Percentiles rank a stretch among this genome's conserved stretches.
Conservation (phyloP, 1,140 invertebrate species). For the Antheraea pernyi region DNA sequence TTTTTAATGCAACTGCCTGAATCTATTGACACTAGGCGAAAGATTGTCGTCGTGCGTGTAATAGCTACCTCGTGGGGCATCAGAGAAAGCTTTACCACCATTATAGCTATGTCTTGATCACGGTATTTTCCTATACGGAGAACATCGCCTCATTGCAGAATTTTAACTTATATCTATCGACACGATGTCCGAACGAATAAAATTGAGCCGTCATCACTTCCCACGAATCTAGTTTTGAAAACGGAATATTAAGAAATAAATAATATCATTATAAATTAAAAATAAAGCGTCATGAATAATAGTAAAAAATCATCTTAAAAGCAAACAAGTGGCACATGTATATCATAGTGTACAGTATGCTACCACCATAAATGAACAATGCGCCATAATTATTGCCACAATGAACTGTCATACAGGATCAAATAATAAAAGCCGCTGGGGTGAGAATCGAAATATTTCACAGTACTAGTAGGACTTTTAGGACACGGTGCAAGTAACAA, state of each 20-base stretch:
- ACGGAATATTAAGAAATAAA: neutral
- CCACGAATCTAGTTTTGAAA: no score
- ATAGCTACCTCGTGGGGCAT: no score
- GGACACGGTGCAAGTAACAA: constrained; percentile 12
- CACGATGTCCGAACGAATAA: no score
- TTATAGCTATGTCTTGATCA: no score
- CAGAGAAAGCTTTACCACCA: no score
- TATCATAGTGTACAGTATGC: constrained; percentile 34
- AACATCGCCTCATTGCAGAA: no score
- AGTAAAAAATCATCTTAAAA: neutral
- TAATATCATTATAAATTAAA: neutral
- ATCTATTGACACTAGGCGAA: no score
- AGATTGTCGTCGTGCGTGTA: no score
- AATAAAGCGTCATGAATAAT: neutral
- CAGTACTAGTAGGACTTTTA: neutral
- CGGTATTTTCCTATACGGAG: no score
- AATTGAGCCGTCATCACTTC: no score
- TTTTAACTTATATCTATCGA: no score
- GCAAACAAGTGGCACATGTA: constrained; percentile 3
- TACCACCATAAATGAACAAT: constrained; percentile 64
- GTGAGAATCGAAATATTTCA: constrained; percentile 22
- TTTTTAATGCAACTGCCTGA: no score
- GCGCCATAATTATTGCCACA: constrained; percentile 62
- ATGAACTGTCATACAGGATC: constrained; percentile 60
- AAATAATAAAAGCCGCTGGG: constrained; percentile 44